These are phyloP conservation scores for Mustelus asterias DNA, from an alignment of 2,113 vertebrate species.

Conservation along the genomic window DNA sequence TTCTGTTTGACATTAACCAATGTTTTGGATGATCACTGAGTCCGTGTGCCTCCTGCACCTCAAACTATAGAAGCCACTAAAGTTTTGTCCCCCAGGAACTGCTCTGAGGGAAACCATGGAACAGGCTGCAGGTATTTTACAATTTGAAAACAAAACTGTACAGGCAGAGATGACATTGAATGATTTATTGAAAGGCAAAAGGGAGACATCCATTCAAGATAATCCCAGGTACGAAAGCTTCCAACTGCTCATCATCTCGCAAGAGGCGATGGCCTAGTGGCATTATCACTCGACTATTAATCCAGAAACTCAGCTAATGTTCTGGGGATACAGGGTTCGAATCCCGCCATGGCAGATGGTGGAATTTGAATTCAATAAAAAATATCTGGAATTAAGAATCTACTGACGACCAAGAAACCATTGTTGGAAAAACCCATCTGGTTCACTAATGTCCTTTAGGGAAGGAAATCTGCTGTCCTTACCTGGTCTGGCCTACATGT, in stretches of 20 bases:
- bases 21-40: neutral
- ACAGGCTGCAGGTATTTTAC: neutral
- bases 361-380: no score
- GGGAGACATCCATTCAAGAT: neutral
- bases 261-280: neutral
- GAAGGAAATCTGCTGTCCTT: no score
- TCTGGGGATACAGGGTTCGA: no score
- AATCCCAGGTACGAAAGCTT: neutral
- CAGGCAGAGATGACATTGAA: neutral
- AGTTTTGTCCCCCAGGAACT: neutral
- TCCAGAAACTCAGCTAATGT: no score
- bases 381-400: no score
- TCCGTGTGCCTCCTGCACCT: neutral
- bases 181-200: neutral
- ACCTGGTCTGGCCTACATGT: no score
- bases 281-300: no score
- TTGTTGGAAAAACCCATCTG: no score
- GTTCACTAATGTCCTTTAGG: no score
- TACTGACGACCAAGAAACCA: no score
- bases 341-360: no score
- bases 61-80: neutral
- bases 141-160: neutral
- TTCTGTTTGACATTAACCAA: neutral
- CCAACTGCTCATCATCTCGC: neutral
- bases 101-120: neutral